Evolutionary conservation across 2,888 invertebrate genomes (phyloP), one percentile per base, ranked within the genome.

Genomic region (Spilosoma lubricipeda): DNA sequence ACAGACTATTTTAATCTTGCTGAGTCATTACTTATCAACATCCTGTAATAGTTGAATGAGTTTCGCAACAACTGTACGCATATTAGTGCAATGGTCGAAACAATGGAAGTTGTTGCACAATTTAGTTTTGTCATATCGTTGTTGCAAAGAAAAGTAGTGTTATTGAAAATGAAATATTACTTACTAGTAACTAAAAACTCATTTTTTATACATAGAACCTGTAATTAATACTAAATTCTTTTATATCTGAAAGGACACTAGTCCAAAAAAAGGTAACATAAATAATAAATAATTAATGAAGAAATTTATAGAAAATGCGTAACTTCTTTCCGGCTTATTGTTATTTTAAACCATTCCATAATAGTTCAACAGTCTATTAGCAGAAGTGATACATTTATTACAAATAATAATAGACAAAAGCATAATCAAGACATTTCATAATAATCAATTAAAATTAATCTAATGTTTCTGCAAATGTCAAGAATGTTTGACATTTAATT

Each of bases 401-500:
- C 20, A 52, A 52, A 8, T 23, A 52, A 8, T 52, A 23, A 20
- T 52, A 7, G 48, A 59, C n/a, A 27, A 13, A 59, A 59, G 2
- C 59, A 59, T 13, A 11, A n/a, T 9, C 11, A n/a, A n/a, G n/a
- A 11, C 9, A 39, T 67, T 67, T 33, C 9, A 36, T 36, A 36
- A 20, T 7, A 7, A 52, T 7, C 30, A 33, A 68, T 52, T 48
- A 52, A 52, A 30, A 23, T 30, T 18, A 52, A 33, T 20, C 15
- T 45, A 67, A 45, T n/a, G 33, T 66, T 59, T 8, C 59, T 15
- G 15, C 52, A 45, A 70, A 66, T 78, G 77, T 80, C 76, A 83
- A 77, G 76, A 77, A 77, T 80, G 80, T 77, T 81, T 81, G 81
- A 82, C 85, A 76, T 82, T 84, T 82, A 81, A 84, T 80, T 71